Evolutionary conservation across 2,113 vertebrate genomes (phyloP).

Genomic region (Hippocampus abdominalis): DNA sequence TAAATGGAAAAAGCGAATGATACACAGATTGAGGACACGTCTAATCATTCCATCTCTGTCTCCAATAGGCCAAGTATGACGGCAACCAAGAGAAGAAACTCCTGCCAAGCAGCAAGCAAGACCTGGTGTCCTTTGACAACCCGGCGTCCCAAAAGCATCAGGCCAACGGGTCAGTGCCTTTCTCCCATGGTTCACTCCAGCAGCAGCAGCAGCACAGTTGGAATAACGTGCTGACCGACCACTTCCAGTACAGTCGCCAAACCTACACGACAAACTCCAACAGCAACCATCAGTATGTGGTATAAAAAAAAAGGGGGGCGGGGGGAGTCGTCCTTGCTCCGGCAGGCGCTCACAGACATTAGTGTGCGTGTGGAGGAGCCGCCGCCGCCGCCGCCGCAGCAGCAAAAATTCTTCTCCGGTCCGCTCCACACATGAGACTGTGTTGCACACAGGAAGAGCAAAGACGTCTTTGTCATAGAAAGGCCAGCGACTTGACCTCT

Average conservation of each 20-base stretch:
- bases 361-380: conserved; percentile 28
- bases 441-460: conserved; percentile 15
- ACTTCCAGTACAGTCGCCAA: conserved; percentile 87
- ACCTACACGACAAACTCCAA: conserved; percentile 71
- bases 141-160: conserved; percentile 72
- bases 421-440: conserved; percentile 23
- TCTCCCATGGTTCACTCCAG: conserved; percentile 69
- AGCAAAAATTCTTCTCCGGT: conserved; percentile 6
- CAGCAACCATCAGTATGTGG: conserved; percentile 82
- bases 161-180: conserved; percentile 77
- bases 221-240: conserved; percentile 79
- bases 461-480: conserved; percentile 18
- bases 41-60: neutral
- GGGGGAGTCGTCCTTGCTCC: neutral
- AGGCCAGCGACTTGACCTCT: conserved; percentile 28
- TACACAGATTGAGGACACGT: neutral
- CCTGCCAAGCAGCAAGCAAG: conserved; percentile 78
- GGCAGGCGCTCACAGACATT: conserved; percentile 43
- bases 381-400: conserved; percentile 2
- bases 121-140: conserved; percentile 76
- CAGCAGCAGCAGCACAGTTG: conserved; percentile 77
- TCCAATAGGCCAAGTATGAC: conserved; percentile 82
- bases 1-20: neutral
- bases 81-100: conserved; percentile 86
- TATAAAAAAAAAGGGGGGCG: conserved; percentile 61